phyloP scores from a whole-genome alignment of 2,797 vertebrate genomes.

The Oreortyx pictus region DNA sequence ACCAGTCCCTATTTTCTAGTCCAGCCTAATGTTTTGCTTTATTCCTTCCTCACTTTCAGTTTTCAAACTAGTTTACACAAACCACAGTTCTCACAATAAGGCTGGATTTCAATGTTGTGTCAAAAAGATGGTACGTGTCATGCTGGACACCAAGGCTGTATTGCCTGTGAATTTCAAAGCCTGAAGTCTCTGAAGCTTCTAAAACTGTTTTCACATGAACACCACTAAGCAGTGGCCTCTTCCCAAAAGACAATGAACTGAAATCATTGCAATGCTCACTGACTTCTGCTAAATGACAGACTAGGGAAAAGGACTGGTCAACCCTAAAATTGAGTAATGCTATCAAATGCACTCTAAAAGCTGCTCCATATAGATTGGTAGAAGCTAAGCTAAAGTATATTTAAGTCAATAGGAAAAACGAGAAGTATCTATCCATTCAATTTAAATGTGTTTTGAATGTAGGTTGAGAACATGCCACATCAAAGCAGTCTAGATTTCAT shows the following conservation, averaged over 20 bases:
- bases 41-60: rapidly evolving
- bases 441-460: conserved; percentile 16
- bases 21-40: background rate
- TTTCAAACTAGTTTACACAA: background rate
- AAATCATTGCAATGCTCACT: conserved; percentile 36
- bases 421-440: background rate
- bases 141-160: background rate
- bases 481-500: background rate
- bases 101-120: background rate
- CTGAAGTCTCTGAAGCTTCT: background rate
- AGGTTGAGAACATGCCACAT: background rate
- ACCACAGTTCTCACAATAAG: background rate
- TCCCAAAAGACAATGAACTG: conserved; percentile 2
- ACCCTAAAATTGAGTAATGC: conserved; percentile 30
- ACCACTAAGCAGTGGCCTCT: background rate
- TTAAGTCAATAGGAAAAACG: background rate
- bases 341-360: conserved; percentile 13
- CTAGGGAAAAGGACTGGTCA: background rate
- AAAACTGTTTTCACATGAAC: background rate
- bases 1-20: background rate
- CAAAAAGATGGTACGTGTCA: background rate
- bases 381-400: background rate
- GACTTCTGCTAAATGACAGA: conserved; percentile 18
- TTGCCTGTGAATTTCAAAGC: background rate
- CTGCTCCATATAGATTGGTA: background rate